Conservation (phyloP, 2,888 invertebrate genomes). For the Lepidonotus clava region DNA sequence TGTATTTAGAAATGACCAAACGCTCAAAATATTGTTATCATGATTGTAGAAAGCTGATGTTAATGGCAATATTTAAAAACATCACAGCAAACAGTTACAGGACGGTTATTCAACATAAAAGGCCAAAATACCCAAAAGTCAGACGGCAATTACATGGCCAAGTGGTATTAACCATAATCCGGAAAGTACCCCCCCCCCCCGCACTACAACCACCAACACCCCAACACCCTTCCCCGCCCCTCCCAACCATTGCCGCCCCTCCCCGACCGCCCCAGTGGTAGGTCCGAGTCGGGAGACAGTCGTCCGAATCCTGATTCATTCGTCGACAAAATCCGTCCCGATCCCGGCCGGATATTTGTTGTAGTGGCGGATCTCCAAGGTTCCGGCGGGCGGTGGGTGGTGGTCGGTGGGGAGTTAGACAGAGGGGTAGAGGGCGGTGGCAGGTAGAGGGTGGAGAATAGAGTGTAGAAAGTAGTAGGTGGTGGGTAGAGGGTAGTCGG, state of each 20-base stretch:
- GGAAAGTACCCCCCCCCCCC: background rate
- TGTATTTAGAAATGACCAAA: no score
- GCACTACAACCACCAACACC: background rate
- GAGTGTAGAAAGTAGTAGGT: background rate
- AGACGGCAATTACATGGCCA: no score
- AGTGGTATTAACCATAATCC: no score
- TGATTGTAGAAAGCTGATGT: no score
- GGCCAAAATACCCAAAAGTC: no score
- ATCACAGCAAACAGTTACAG: no score
- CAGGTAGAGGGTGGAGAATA: background rate
- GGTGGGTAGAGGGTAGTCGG: background rate
- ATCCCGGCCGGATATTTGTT: constrained; percentile 47
- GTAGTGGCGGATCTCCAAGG: constrained; percentile 32
- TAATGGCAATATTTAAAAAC: no score
- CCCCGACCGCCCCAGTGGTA: background rate
- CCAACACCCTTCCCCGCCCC: background rate
- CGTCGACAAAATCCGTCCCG: background rate
- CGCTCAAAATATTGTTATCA: no score
- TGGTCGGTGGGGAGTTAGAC: background rate
- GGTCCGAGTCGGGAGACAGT: constrained; percentile 4
- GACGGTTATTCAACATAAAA: no score
- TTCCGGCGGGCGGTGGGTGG: constrained; percentile 1
- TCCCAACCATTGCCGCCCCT: background rate
- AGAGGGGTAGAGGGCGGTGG: background rate
- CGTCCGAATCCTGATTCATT: constrained; percentile 43